Percentiles rank a stretch among this genome's conserved stretches.
These are phyloP conservation scores for Tridacna crocea DNA, from an alignment of 2,888 invertebrate species.

Conservation along the genomic window DNA sequence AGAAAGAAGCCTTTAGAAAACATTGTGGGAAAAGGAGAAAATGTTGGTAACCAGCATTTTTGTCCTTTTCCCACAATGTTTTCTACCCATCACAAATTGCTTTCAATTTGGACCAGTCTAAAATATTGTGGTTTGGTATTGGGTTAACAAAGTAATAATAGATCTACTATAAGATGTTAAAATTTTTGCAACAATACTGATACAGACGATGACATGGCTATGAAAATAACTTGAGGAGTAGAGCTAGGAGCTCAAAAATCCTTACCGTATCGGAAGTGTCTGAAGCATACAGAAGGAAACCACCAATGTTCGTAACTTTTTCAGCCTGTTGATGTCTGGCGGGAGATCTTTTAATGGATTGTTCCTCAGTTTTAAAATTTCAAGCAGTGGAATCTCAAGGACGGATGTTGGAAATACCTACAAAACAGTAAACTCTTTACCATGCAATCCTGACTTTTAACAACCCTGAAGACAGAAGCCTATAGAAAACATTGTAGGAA, in stretches of 20 bases:
- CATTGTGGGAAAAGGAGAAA: no score
- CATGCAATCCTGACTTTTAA: not conserved
- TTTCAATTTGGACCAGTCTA: no score
- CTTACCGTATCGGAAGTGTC: conserved; percentile 79
- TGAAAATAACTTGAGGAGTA: no score
- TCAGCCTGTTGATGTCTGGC: conserved; percentile 75
- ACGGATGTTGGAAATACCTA: conserved; percentile 79
- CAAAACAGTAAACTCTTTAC: conserved; percentile 13
- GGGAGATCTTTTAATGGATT: conserved; percentile 81
- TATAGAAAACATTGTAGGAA: not conserved
- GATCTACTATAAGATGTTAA: no score
- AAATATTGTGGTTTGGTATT: no score
- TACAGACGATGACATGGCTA: no score
- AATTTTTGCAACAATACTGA: no score
- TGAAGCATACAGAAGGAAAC: conserved; percentile 81
- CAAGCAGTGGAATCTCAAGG: conserved; percentile 76
- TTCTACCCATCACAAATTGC: no score
- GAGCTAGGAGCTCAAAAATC: not conserved
- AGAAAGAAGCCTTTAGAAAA: no score
- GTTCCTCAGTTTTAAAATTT: conserved; percentile 80
- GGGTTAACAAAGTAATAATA: no score
- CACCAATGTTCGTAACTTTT: conserved; percentile 76
- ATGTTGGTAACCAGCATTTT: no score
- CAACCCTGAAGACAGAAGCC: not conserved
- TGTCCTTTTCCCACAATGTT: no score